phyloP scores from a whole-genome alignment of 2,113 vertebrate genomes.

The Archilochus colubris region DNA sequence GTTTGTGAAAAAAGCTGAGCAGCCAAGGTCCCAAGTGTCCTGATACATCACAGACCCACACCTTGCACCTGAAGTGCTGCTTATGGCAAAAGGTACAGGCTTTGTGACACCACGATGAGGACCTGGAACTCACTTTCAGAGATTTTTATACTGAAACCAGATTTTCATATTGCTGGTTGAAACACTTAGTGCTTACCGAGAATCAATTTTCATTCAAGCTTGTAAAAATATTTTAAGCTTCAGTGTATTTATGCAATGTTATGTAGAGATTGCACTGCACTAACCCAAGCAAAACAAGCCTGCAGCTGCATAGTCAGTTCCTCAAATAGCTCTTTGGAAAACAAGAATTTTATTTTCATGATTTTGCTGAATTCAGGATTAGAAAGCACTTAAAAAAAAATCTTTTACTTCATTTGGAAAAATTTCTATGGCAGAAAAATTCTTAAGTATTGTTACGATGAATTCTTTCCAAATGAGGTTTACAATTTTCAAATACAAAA shows the following conservation, averaged over 20 bases:
- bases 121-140: background rate
- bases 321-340: background rate
- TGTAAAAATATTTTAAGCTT: background rate
- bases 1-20: background rate
- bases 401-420: background rate
- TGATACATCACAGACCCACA: background rate
- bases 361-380: background rate
- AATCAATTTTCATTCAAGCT: background rate
- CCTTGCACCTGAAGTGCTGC: background rate
- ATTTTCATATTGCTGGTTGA: background rate
- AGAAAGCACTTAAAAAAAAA: background rate
- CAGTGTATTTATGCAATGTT: background rate
- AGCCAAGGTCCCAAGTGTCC: background rate
- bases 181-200: background rate
- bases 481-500: background rate
- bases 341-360: background rate
- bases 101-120: background rate
- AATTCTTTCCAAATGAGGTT: background rate
- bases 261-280: background rate
- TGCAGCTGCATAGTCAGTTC: background rate
- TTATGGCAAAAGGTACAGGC: background rate
- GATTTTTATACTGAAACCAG: background rate
- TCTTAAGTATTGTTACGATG: accelerated
- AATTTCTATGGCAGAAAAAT: background rate
- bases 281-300: background rate